Base-by-base conservation (phyloP, 2,888 invertebrate genomes). In the Diplazon laetatorius region DNA sequence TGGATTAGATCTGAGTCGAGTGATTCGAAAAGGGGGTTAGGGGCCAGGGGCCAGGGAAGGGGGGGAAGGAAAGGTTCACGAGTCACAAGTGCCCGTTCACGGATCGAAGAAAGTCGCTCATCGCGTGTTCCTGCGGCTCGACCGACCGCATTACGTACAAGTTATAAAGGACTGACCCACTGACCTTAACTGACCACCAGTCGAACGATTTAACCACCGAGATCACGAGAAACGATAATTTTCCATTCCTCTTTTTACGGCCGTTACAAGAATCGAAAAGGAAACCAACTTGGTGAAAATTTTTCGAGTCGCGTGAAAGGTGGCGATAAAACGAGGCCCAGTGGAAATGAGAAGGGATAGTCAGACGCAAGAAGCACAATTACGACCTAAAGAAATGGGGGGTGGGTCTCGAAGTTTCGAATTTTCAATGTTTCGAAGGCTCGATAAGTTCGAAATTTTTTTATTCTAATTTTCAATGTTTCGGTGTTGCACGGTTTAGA, bases 131-230 rank as follows among this genome's bases (percentile, higher is more conserved):
- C 71, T 22, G 59, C 39, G 44, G 48, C 52, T 30, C 71, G 44
- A 66, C 25, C 62, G 14, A 44, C 35, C 12, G 44, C 52, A 16
- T 46, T 48, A 35, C 62, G 42, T 42, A 48, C n/a, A 22, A 16
- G 59, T 76, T 72, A 72, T 50, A 71, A n/a, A 65, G 35, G 30
- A 78, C 62, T 84, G 90, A 89, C 89, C 90, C 84, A 90, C 87
- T 90, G 85, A 89, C 89, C 89, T 87, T 87, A 86, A 85, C 83
- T 87, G 87, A 87, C 85, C n/a, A n/a, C n/a, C 86, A 85, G 69
- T 35, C 69, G 75, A 55, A 62, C 20, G 69, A 63, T 69, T 76
- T 48, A 46, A 39, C 35, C 16, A 4, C 37, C 39, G 18, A 69
- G 75, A 76, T 76, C 63, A 37, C n/a, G 39, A 76, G 69, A 76